These are phyloP conservation scores for Hestina assimilis DNA, from an alignment of 1,140 invertebrate genomes.

Conservation along the genomic window DNA sequence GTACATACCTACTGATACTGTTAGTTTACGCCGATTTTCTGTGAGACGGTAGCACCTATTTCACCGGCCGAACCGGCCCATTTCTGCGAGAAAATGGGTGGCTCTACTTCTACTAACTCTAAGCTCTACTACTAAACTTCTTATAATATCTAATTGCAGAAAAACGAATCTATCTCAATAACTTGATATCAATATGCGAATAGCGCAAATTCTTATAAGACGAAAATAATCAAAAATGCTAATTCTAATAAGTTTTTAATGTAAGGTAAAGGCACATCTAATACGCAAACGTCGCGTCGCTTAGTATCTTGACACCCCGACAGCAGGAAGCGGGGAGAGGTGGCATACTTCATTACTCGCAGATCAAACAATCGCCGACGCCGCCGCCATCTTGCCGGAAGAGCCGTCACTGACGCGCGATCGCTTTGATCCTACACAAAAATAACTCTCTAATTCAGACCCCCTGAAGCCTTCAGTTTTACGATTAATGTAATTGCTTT, in stretches of 20 bases:
- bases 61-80: no score
- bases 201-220: conserved; percentile 1
- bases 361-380: conserved; percentile 71
- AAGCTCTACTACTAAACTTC: no score
- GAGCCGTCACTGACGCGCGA: conserved; percentile 66
- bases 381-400: conserved; percentile 73
- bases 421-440: conserved; percentile 71
- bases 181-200: neutral
- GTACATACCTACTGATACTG: no score
- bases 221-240: conserved; percentile 10
- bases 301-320: conserved; percentile 66
- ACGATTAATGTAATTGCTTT: conserved; percentile 19
- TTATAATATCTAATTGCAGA: no score
- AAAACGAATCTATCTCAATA: no score
- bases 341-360: conserved; percentile 73
- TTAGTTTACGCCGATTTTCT: no score
- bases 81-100: no score
- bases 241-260: conserved; percentile 26
- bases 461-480: conserved; percentile 16
- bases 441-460: conserved; percentile 47
- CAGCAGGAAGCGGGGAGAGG: conserved; percentile 66
- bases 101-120: no score
- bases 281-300: conserved; percentile 48
- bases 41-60: no score
- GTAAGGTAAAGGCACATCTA: conserved; percentile 35